Percentiles rank a stretch among this genome's conserved stretches.
Conservation (phyloP, 2,888 invertebrate genomes). For the Parascotia fuliginaria region DNA sequence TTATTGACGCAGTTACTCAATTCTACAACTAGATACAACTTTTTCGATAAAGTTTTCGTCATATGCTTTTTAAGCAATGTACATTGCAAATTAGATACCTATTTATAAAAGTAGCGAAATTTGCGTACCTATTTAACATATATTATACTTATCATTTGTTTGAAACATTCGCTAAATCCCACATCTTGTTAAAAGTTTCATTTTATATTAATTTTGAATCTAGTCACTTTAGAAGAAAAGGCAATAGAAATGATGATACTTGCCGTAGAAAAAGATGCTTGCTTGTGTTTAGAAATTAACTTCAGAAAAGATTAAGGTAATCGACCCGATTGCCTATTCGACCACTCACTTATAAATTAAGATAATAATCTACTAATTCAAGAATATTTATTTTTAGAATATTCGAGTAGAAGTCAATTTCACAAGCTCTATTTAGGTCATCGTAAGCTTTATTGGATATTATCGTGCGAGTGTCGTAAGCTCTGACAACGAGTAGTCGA, state of each 20-base stretch:
- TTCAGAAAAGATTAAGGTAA: slow-evolving; percentile 1
- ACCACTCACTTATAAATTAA: not conserved
- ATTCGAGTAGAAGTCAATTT: not conserved
- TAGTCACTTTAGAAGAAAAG: too few relatives aligned
- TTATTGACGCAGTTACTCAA: too few relatives aligned
- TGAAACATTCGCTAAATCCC: slow-evolving; percentile 28
- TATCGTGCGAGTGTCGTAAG: not conserved
- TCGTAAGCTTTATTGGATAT: not conserved
- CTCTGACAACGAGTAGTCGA: not conserved
- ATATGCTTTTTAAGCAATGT: too few relatives aligned
- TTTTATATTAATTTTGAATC: too few relatives aligned
- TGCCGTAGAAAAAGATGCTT: too few relatives aligned
- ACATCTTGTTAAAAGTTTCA: slow-evolving; percentile 14
- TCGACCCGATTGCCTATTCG: too few relatives aligned
- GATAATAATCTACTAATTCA: not conserved
- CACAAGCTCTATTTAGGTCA: not conserved
- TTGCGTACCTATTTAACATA: too few relatives aligned
- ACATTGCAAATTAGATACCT: too few relatives aligned
- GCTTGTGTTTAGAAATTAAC: slow-evolving; percentile 5
- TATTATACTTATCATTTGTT: slow-evolving; percentile 31
- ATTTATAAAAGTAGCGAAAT: too few relatives aligned
- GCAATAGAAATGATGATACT: too few relatives aligned
- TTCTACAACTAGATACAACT: too few relatives aligned
- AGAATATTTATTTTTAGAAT: not conserved
- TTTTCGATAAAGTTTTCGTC: too few relatives aligned